A percentile compares a stretch with the other conserved stretches of the same genome.
phyloP scores from a whole-genome alignment of 2,797 vertebrate genomes.

The Chelon labrosus region DNA sequence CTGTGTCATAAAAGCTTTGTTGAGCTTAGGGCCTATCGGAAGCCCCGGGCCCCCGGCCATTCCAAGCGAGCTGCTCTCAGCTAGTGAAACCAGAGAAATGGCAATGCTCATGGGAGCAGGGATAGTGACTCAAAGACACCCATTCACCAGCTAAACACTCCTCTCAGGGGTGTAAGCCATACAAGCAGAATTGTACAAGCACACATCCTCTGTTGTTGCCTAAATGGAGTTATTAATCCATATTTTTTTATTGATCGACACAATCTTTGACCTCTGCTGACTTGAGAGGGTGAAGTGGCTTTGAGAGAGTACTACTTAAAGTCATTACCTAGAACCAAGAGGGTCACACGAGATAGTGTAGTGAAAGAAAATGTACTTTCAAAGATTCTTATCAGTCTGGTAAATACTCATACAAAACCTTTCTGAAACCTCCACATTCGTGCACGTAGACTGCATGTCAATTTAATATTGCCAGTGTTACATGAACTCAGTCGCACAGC shows the following conservation, averaged over 20 bases:
- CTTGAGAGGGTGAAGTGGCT: background rate
- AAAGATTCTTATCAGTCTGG: background rate
- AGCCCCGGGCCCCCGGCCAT: constrained; percentile 48
- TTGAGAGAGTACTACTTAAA: background rate
- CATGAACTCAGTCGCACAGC: no score
- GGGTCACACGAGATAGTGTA: constrained; percentile 10
- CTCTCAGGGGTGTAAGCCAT: constrained; percentile 50
- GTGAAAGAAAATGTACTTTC: background rate
- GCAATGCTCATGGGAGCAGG: constrained; percentile 66
- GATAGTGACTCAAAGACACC: constrained; percentile 64
- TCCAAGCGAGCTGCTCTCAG: constrained; percentile 53
- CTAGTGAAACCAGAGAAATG: constrained; percentile 78
- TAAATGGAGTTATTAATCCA: constrained; percentile 38
- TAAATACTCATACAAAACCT: background rate
- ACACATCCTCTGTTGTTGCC: constrained; percentile 42
- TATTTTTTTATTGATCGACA: constrained; percentile 22
- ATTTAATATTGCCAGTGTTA: no score
- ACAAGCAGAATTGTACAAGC: constrained; percentile 37
- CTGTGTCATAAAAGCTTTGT: constrained; percentile 68
- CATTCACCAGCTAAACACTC: constrained; percentile 61
- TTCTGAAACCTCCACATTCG: no score
- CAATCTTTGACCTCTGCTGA: constrained; percentile 6
- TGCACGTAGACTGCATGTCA: no score
- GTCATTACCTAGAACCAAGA: background rate
- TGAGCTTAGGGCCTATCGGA: constrained; percentile 59